phyloP scores from a whole-genome alignment of 1,140 invertebrate genomes.

The Ganaspis sp. region DNA sequence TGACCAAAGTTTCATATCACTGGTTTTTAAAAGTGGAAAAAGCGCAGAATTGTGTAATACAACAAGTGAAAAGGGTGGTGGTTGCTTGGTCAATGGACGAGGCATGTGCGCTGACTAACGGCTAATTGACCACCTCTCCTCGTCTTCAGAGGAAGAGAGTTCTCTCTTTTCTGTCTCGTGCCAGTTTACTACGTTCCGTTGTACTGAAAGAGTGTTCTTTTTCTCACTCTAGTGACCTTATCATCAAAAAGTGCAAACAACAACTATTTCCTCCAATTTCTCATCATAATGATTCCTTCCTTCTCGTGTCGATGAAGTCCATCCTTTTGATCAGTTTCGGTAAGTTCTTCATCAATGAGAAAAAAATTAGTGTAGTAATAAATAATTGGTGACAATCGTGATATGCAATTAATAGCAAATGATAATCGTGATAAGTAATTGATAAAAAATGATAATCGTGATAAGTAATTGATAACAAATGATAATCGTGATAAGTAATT shows the following conservation, averaged over 20 bases:
- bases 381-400: too few species aligned
- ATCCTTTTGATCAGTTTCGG: background rate
- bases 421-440: too few species aligned
- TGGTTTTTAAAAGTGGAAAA: background rate
- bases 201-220: constrained; percentile 47
- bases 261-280: background rate
- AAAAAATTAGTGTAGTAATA: too few species aligned
- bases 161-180: constrained; percentile 63
- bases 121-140: constrained; percentile 75
- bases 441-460: too few species aligned
- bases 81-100: constrained; percentile 36
- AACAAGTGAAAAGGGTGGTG: constrained; percentile 26
- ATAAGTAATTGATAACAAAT: too few species aligned
- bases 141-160: constrained; percentile 60
- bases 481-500: too few species aligned
- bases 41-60: constrained; percentile 37
- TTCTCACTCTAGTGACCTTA: constrained; percentile 31
- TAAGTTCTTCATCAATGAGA: background rate
- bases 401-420: too few species aligned
- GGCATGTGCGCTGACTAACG: constrained; percentile 69
- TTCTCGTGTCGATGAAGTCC: background rate
- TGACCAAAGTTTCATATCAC: background rate
- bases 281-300: background rate
- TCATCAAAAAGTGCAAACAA: background rate
- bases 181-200: constrained; percentile 68